Conservation (phyloP, 2,888 invertebrate species). For the Shargacucullia verbasci region DNA sequence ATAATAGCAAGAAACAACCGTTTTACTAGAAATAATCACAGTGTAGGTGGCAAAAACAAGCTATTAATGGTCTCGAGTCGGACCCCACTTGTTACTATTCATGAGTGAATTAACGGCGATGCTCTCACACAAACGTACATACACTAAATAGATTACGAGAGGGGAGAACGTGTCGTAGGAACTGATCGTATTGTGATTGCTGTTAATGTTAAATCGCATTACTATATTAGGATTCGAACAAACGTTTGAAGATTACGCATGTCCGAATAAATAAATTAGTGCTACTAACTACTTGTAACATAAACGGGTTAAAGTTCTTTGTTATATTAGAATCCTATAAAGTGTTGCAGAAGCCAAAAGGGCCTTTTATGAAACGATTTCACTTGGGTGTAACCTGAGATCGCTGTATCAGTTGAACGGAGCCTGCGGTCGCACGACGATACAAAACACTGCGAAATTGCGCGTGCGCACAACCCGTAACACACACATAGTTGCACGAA, state of each 20-base stretch:
- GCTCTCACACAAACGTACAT: conserved; percentile 63
- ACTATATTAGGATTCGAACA: conserved; percentile 14
- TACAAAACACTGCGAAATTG: conserved; percentile 76
- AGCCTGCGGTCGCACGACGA: conserved; percentile 76
- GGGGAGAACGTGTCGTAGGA: conserved; percentile 56
- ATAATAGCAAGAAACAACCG: conserved; percentile 81
- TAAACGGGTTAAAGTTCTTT: too few species aligned
- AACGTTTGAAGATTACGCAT: conserved; percentile 1
- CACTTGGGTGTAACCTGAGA: conserved; percentile 71
- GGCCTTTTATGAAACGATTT: conserved; percentile 73
- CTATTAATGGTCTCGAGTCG: conserved; percentile 76
- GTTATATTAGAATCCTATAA: conserved; percentile 47
- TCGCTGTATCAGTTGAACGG: conserved; percentile 66
- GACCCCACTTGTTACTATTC: conserved; percentile 79
- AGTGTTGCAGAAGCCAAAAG: conserved; percentile 66
- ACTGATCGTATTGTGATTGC: conserved; percentile 58
- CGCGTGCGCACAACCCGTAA: conserved; percentile 68
- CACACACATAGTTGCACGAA: conserved; percentile 56
- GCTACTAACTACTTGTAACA: too few species aligned
- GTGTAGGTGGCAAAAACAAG: conserved; percentile 81
- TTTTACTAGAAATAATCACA: conserved; percentile 85
- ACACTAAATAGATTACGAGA: conserved; percentile 61
- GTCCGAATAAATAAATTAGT: too few species aligned
- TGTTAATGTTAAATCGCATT: conserved; percentile 45
- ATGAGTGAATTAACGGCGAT: conserved; percentile 80